Evolutionary conservation across 2,113 vertebrate genomes (phyloP).

Genomic region (Labrus mixtus): DNA sequence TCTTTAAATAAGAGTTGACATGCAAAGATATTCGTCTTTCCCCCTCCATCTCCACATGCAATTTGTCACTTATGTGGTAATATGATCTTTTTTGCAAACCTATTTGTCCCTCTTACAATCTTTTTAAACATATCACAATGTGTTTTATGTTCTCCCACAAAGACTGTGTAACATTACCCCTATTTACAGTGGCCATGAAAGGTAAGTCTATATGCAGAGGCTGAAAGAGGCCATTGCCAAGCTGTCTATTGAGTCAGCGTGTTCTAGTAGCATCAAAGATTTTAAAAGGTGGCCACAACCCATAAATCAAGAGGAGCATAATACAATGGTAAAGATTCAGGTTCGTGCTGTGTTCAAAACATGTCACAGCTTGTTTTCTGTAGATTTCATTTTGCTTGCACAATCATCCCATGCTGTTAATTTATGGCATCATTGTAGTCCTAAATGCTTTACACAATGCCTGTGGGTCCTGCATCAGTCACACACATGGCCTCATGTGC

Average conservation of each 20-base stretch:
- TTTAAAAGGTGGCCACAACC: conserved; percentile 24
- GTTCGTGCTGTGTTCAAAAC: background rate
- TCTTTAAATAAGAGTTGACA: background rate
- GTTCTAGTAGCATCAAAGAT: conserved; percentile 45
- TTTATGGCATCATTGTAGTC: background rate
- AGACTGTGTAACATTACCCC: conserved; percentile 58
- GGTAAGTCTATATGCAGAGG: conserved; percentile 54
- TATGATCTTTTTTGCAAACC: conserved; percentile 34
- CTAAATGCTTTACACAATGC: too few species aligned
- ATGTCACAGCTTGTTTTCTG: background rate
- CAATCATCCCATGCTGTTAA: background rate
- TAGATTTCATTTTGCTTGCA: background rate
- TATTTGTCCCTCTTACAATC: conserved; percentile 47
- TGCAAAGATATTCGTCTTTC: background rate
- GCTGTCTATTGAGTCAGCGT: conserved; percentile 40
- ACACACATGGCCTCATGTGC: background rate
- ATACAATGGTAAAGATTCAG: conserved; percentile 10
- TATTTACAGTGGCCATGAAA: conserved; percentile 57
- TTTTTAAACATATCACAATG: conserved; percentile 38
- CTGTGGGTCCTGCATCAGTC: background rate
- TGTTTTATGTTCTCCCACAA: conserved; percentile 44
- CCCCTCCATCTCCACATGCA: conserved; percentile 6
- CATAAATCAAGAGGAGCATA: conserved; percentile 30
- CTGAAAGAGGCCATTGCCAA: conserved; percentile 43
- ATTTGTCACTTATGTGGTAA: conserved; percentile 38